Evolutionary conservation across 2,888 invertebrate species (phyloP), one percentile per base, ranked within the genome.

Genomic region (Artemia sp.): DNA sequence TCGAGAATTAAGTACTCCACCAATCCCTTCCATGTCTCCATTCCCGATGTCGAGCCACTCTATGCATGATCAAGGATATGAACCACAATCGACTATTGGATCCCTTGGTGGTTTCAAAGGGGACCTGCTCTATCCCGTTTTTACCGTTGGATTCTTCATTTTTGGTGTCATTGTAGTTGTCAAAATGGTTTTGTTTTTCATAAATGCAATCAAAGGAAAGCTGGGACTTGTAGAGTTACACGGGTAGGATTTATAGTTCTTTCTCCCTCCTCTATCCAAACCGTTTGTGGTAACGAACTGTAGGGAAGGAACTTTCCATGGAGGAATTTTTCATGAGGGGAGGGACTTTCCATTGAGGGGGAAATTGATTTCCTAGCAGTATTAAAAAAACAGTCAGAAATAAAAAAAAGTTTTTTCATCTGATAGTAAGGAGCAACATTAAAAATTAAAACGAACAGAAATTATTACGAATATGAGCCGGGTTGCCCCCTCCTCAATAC

Each of bases 111-210:
- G 58, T 38, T 69, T 67, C 53, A 71, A 71, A 67, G 71, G 71
- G 51, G 71, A 71, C 53, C 53, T 71, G 58, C 66, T 71, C 11
- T 71, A 67, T 51, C 71, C 71, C 11, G 67, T 71, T 12, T 69
- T 71, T 51, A 69, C 51, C 52, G 64, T 71, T 52, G 71, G 69
- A 7, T 71, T 71, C 69, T 71, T 71, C 69, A 52, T 71, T 8
- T 12, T 71, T 11, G 71, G 71, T 8, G 71, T 71, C 12, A 66
- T 71, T n/a, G 14, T 71, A 24, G 53, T 69, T 12, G 71, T 71
- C 14, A 71, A 71, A 52, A 19, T 69, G n/a, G 50, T 70, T 12
- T 19, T 67, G 68, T 11, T 51, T 19, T 52, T 70, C 2, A 6
- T 68, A n/a, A 52, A 19, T 68, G 51, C 67, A 19, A 12, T 70